A percentile compares a stretch with the other conserved stretches of the same genome.
Evolutionary conservation across 2,797 vertebrate genomes (phyloP).

Genomic region (Ctenopoma kingsleyae): DNA sequence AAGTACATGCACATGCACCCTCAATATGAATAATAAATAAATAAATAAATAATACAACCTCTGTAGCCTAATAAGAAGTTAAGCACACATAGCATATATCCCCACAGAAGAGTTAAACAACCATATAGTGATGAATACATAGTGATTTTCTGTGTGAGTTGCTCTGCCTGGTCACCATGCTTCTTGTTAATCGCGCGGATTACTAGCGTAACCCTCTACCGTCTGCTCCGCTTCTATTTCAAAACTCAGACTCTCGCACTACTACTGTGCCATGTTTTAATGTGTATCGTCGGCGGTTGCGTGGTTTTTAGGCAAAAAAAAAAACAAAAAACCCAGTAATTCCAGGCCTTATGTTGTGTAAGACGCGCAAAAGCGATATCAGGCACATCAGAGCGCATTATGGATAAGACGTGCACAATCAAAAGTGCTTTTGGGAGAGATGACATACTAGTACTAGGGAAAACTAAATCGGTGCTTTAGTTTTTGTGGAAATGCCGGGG

Average conservation of each 20-base stretch:
- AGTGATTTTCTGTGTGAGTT: constrained; percentile 23
- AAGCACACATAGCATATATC: constrained; percentile 7
- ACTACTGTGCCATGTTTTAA: neutral
- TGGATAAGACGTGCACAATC: constrained; percentile 26
- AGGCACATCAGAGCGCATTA: constrained; percentile 20
- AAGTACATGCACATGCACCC: neutral
- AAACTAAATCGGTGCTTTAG: constrained; percentile 54
- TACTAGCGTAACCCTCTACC: constrained; percentile 71
- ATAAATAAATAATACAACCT: neutral
- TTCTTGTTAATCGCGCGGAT: constrained; percentile 79
- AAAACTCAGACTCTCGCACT: constrained; percentile 50
- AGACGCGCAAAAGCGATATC: constrained; percentile 14
- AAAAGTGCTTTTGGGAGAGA: constrained; percentile 37
- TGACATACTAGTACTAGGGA: constrained; percentile 12
- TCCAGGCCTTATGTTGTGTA: constrained; percentile 21
- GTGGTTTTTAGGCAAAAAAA: neutral
- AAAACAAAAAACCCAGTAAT: neutral
- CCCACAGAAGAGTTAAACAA: neutral
- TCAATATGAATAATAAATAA: neutral
- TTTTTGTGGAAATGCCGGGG: constrained; percentile 62
- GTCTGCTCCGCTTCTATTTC: constrained; percentile 77
- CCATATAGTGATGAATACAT: neutral
- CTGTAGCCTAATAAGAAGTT: neutral
- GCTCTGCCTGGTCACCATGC: constrained; percentile 55
- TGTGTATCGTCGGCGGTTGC: neutral